These are phyloP conservation scores for Lethrus apterus DNA, from an alignment of 1,140 invertebrate genomes.

Conservation along the genomic window DNA sequence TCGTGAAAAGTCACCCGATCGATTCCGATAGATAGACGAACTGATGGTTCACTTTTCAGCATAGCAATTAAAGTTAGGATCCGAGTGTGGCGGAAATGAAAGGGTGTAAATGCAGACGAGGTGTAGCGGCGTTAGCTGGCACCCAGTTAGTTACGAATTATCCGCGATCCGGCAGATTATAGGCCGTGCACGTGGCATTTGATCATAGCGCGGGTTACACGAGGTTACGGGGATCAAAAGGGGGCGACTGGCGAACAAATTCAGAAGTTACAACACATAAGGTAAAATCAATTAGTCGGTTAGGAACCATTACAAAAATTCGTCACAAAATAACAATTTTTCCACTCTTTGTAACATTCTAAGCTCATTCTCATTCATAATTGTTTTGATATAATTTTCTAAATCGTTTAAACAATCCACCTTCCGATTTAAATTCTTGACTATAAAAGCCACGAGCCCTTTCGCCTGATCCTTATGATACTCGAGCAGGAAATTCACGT, in stretches of 20 bases:
- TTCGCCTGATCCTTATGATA: slow-evolving; percentile 6
- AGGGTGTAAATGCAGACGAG: slow-evolving; percentile 29
- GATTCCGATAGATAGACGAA: neutral
- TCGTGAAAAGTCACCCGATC: too few species aligned
- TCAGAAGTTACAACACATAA: neutral
- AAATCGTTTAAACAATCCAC: too few species aligned
- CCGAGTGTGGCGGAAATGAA: slow-evolving; percentile 28
- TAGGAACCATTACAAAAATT: too few species aligned
- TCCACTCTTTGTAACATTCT: too few species aligned
- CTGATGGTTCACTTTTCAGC: slow-evolving; percentile 19
- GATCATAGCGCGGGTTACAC: slow-evolving; percentile 19
- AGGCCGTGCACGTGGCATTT: slow-evolving; percentile 24
- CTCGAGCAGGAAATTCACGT: slow-evolving; percentile 9
- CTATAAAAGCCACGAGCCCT: slow-evolving; percentile 5
- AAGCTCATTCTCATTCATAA: too few species aligned
- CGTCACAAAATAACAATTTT: too few species aligned
- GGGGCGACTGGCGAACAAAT: neutral
- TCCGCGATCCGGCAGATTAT: slow-evolving; percentile 31
- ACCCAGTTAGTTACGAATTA: slow-evolving; percentile 24
- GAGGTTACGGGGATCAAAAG: too few species aligned
- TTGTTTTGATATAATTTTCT: too few species aligned
- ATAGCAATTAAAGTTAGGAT: slow-evolving; percentile 29
- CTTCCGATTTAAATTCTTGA: too few species aligned
- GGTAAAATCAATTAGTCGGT: neutral
- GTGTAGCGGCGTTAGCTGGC: slow-evolving; percentile 24